Evolutionary conservation across 2,113 vertebrate genomes (phyloP).

Genomic region (Macrotis lagotis): DNA sequence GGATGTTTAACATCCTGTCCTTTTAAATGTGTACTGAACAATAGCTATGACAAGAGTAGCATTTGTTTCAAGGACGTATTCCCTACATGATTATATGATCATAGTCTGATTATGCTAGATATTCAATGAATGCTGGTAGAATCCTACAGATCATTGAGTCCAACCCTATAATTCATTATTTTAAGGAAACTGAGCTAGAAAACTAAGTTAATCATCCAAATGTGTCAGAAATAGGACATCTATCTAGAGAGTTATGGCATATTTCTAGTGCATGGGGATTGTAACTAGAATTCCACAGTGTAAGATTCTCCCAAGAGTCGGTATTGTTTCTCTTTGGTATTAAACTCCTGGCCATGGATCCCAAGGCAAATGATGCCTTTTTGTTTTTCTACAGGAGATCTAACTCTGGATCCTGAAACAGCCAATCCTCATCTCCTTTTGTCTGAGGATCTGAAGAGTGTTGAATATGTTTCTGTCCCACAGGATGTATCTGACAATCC

Average conservation of each 20-base stretch:
- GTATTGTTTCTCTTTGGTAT: neutral
- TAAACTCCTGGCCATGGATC: neutral
- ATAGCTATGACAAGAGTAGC: neutral
- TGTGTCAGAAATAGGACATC: neutral
- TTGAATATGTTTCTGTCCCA: neutral
- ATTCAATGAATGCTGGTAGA: neutral
- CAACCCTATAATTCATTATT: neutral
- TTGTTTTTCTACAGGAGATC: slow-evolving; percentile 56
- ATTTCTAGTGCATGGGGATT: neutral
- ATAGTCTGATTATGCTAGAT: neutral
- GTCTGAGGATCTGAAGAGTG: slow-evolving; percentile 51
- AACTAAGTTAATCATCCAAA: neutral
- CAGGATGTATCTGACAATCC: slow-evolving; percentile 56
- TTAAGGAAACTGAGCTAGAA: neutral
- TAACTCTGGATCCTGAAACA: slow-evolving; percentile 77
- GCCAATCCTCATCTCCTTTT: slow-evolving; percentile 63
- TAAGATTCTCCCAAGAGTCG: neutral
- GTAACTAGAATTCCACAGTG: neutral
- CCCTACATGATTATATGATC: neutral
- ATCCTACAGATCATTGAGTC: neutral
- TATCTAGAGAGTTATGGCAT: no score
- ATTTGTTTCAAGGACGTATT: neutral
- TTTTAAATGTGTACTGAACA: no score
- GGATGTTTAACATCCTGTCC: no score
- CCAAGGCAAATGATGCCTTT: neutral